These are phyloP conservation scores for Drosophila anceps DNA, from an alignment of 2,888 invertebrate genomes.

Conservation along the genomic window DNA sequence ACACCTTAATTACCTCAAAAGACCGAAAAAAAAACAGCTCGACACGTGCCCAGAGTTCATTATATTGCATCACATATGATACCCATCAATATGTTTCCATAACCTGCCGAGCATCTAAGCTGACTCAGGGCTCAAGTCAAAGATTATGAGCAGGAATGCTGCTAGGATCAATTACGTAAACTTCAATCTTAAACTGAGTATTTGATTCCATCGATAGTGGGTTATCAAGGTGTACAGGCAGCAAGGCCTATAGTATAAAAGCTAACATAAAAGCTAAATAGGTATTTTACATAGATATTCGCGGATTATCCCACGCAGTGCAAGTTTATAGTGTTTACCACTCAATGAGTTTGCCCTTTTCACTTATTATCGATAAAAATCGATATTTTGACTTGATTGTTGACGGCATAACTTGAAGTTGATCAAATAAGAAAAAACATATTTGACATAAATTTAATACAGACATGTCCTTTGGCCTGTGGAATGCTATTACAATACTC, in stretches of 20 bases:
- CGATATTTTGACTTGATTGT: no score
- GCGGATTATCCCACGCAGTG: no score
- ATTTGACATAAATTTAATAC: no score
- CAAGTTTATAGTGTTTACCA: no score
- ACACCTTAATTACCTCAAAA: constrained; percentile 40
- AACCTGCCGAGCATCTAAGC: no score
- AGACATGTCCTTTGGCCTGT: no score
- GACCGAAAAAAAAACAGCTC: not conserved
- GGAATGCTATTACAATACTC: no score
- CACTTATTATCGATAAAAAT: not conserved
- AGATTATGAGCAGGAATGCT: not conserved
- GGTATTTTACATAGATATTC: not conserved
- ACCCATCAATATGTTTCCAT: not conserved
- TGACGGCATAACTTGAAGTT: no score
- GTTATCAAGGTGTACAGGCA: not conserved
- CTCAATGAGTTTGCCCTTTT: not conserved
- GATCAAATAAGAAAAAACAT: no score
- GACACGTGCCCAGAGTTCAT: constrained; percentile 30
- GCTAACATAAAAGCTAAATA: not conserved
- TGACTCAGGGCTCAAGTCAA: not conserved
- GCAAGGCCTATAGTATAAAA: not conserved
- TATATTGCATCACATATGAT: constrained; percentile 5
- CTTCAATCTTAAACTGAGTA: not conserved
- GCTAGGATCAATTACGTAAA: not conserved
- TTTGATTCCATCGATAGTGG: not conserved